phyloP scores from a whole-genome alignment of 2,113 vertebrate genomes.

The Pampusana beccarii region DNA sequence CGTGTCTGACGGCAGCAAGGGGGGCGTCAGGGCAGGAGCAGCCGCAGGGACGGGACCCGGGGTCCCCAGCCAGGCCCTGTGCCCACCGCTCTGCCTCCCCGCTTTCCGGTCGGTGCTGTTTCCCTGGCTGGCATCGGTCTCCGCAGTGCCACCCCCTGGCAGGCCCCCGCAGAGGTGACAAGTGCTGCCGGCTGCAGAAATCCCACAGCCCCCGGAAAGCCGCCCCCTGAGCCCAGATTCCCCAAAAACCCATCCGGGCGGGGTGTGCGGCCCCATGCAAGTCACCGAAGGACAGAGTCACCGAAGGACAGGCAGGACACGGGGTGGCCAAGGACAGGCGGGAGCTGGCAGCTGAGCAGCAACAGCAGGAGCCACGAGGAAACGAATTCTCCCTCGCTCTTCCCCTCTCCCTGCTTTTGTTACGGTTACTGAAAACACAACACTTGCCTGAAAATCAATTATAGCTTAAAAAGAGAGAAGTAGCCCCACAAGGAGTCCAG shows the following conservation, averaged over 20 bases:
- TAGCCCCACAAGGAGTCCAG: not conserved
- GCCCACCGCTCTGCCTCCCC: not conserved
- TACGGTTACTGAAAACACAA: not conserved
- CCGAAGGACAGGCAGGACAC: not conserved
- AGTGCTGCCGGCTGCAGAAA: not conserved
- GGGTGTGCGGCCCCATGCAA: rapidly evolving
- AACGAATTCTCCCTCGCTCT: not conserved
- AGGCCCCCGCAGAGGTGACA: slow-evolving; percentile 21
- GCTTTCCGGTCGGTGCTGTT: rapidly evolving
- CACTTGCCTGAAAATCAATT: not conserved
- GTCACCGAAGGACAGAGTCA: not conserved
- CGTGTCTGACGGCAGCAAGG: not conserved
- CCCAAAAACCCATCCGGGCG: not conserved
- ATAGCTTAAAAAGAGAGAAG: not conserved
- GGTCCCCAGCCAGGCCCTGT: not conserved
- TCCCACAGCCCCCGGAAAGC: not conserved
- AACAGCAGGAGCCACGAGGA: not conserved
- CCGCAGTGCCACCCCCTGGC: slow-evolving; percentile 68
- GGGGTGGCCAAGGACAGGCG: not conserved
- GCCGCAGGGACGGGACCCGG: rapidly evolving
- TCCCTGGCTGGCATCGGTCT: slow-evolving; percentile 40
- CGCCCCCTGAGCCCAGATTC: not conserved
- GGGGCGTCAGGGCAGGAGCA: not conserved
- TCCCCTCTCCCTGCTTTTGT: not conserved
- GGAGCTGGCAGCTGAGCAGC: not conserved